Percentiles rank a stretch among this genome's conserved stretches.
Evolutionary conservation across 2,888 invertebrate species (phyloP).

Genomic region (Xanthia togata): DNA sequence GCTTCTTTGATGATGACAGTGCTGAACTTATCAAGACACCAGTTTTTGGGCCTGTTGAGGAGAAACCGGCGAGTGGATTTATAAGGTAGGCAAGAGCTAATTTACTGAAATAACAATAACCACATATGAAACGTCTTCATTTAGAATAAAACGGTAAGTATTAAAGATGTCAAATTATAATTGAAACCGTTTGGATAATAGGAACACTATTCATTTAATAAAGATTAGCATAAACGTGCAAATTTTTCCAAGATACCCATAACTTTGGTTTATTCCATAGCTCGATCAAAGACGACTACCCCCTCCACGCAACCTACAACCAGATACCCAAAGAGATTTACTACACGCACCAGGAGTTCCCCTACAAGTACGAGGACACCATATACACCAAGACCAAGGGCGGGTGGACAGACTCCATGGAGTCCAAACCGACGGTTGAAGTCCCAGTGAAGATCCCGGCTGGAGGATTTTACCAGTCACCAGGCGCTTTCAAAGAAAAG

Average conservation of each 20-base stretch:
- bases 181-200: neutral
- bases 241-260: neutral
- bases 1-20: slow-evolving; percentile 85
- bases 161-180: neutral
- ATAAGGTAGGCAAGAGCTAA: slow-evolving; percentile 75
- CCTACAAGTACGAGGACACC: slow-evolving; percentile 79
- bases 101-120: neutral
- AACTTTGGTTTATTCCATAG: slow-evolving; percentile 63
- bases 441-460: slow-evolving; percentile 79
- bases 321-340: slow-evolving; percentile 71
- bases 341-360: slow-evolving; percentile 73
- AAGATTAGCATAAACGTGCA: neutral
- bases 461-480: slow-evolving; percentile 81
- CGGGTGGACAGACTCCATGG: slow-evolving; percentile 74
- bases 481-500: slow-evolving; percentile 78
- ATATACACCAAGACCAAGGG: slow-evolving; percentile 70
- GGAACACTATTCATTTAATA: neutral
- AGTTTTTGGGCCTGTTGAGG: slow-evolving; percentile 61
- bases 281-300: slow-evolving; percentile 72
- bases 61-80: slow-evolving; percentile 74
- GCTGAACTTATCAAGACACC: slow-evolving; percentile 62
- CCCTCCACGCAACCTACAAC: slow-evolving; percentile 59
- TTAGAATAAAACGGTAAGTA: neutral
- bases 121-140: neutral
- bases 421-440: slow-evolving; percentile 79